Conservation (phyloP, 2,888 invertebrate species). For the Megalurothrips usitatus region DNA sequence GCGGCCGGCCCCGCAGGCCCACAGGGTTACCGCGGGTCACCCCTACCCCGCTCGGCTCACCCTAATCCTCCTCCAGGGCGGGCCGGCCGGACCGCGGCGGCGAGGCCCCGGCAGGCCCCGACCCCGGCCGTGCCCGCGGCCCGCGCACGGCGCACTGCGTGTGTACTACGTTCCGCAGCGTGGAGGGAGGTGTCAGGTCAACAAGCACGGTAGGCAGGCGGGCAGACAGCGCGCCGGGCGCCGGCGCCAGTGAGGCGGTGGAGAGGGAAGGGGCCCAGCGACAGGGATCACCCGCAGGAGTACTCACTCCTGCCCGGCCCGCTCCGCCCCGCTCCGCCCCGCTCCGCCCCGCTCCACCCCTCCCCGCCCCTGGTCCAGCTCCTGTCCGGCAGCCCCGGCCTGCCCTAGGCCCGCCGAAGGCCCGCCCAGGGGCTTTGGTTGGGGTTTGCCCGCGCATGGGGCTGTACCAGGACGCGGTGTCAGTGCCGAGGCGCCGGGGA, state of each 20-base stretch:
- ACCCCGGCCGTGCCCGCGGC: neutral
- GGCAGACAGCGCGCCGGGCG: too few species aligned
- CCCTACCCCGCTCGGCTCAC: neutral
- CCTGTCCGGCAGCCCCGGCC: neutral
- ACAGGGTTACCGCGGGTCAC: neutral
- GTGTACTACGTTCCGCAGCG: neutral
- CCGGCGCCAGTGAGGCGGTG: too few species aligned
- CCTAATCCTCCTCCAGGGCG: neutral
- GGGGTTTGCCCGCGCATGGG: conserved; percentile 6
- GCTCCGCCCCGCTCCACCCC: neutral
- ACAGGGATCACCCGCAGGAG: too few species aligned
- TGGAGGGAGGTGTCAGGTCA: too few species aligned
- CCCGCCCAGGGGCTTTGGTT: neutral
- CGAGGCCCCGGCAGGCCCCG: neutral
- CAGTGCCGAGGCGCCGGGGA: neutral
- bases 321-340: neutral
- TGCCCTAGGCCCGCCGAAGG: neutral
- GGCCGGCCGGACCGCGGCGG: neutral
- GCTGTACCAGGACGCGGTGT: neutral
- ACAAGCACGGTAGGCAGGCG: too few species aligned
- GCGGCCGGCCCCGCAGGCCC: too few species aligned
- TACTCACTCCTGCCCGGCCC: neutral
- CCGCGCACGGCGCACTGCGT: neutral
- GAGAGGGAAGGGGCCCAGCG: too few species aligned
- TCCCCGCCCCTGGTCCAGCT: neutral